These are phyloP conservation scores for Oscheius sp. DNA, from an alignment of 2,888 invertebrate species.

Conservation along the genomic window DNA sequence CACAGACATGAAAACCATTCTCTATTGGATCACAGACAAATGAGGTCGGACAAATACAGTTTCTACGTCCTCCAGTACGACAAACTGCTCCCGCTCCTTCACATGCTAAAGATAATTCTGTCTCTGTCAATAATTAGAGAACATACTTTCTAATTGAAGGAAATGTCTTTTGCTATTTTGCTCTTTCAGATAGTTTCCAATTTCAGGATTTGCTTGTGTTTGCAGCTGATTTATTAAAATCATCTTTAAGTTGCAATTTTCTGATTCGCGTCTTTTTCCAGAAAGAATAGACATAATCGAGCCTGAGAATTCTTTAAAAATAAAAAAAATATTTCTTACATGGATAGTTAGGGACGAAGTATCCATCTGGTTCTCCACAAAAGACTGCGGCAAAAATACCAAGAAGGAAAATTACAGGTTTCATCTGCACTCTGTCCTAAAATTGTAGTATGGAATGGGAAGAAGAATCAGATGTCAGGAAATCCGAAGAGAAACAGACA, in stretches of 20 bases:
- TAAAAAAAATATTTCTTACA: background rate
- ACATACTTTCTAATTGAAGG: constrained; percentile 7
- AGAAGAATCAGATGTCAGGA: background rate
- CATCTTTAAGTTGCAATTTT: constrained; percentile 38
- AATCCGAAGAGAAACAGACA: background rate
- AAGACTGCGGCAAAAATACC: too few species aligned
- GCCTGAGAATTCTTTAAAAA: constrained; percentile 30
- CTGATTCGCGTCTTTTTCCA: constrained; percentile 32
- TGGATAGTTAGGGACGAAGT: background rate
- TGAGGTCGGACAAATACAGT: constrained; percentile 38
- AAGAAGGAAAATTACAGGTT: too few species aligned
- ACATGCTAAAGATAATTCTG: constrained; percentile 34
- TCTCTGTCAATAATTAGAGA: background rate
- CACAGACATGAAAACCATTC: constrained; percentile 34
- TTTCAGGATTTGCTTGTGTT: background rate
- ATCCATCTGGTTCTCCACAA: constrained; percentile 1
- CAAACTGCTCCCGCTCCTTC: constrained; percentile 38
- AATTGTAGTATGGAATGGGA: background rate
- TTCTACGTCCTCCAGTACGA: constrained; percentile 33
- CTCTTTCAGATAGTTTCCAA: background rate
- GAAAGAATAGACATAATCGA: constrained; percentile 40
- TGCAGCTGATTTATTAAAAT: constrained; percentile 26
- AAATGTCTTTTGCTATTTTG: background rate
- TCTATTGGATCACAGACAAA: constrained; percentile 42
- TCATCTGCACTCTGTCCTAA: too few species aligned